A percentile compares a stretch with the other conserved stretches of the same genome.
phyloP scores from a whole-genome alignment of 2,888 invertebrate species.

The Pardosa pseudoannulata region DNA sequence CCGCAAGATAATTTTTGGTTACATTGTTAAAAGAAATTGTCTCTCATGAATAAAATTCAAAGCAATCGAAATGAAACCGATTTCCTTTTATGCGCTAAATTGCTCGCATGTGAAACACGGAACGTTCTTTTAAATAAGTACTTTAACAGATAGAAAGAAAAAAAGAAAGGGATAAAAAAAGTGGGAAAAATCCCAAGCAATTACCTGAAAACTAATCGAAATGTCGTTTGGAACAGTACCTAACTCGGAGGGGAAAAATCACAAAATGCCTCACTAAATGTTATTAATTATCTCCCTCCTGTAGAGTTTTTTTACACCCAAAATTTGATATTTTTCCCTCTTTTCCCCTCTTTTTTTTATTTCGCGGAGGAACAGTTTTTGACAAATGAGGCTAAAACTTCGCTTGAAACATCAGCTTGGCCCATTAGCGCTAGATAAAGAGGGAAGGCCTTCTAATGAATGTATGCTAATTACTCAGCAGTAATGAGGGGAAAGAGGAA shows the following conservation, averaged over 20 bases:
- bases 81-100: conserved; percentile 3
- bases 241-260: conserved; percentile 29
- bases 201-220: conserved; percentile 39
- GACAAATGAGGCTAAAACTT: conserved; percentile 64
- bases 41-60: not conserved
- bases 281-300: conserved; percentile 58
- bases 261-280: conserved; percentile 36
- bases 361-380: conserved; percentile 18
- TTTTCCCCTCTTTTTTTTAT: not conserved
- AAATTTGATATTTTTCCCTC: conserved; percentile 12
- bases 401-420: conserved; percentile 53
- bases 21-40: conserved; percentile 14
- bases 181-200: not conserved
- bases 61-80: conserved; percentile 9
- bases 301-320: conserved; percentile 12
- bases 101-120: conserved; percentile 9
- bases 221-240: conserved; percentile 42
- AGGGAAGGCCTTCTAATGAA: conserved; percentile 39
- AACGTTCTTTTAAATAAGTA: conserved; percentile 7
- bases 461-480: conserved; percentile 58
- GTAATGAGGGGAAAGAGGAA: conserved; percentile 46
- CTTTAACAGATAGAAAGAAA: not conserved
- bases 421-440: conserved; percentile 62
- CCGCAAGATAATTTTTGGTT: conserved; percentile 11
- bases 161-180: not conserved